Evolutionary conservation across 2,888 invertebrate genomes (phyloP).

Genomic region (Megalurothrips usitatus): DNA sequence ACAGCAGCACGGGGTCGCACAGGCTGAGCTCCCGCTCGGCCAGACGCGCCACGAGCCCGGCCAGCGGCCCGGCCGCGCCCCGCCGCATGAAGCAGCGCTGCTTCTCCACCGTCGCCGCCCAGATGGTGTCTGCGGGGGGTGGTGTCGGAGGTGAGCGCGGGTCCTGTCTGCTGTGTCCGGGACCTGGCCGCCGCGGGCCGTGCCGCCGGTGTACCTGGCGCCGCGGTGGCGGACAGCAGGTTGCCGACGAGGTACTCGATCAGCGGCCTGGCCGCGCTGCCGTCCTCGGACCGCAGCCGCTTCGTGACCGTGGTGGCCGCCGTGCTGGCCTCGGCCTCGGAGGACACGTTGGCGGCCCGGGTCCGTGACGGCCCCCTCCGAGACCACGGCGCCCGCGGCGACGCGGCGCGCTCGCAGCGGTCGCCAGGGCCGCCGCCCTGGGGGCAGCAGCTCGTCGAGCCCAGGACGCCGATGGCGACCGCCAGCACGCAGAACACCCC

Average conservation of each 20-base stretch:
- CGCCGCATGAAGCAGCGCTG: constrained; percentile 4
- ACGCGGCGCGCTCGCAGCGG: not conserved
- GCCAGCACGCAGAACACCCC: too few relatives aligned
- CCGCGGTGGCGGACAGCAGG: not conserved
- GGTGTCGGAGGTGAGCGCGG: not conserved
- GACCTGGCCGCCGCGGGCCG: not conserved
- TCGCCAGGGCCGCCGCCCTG: not conserved
- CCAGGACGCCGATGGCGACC: not conserved
- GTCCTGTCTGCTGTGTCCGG: not conserved
- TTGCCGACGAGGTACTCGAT: not conserved
- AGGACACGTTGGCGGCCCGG: not conserved
- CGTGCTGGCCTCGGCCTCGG: not conserved
- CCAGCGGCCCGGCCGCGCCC: not conserved
- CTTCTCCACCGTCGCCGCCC: constrained; percentile 16
- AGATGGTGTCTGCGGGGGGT: constrained; percentile 17
- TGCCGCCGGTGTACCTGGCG: not conserved
- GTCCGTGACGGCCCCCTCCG: not conserved
- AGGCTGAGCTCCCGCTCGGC: not conserved
- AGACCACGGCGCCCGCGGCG: not conserved
- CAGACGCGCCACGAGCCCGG: not conserved
- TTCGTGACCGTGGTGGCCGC: too few relatives aligned
- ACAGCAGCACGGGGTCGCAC: not conserved
- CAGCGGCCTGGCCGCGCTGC: not conserved
- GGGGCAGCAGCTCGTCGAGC: not conserved
- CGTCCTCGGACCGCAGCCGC: not conserved